Base-by-base conservation (phyloP, 2,797 vertebrate species). In the Gadopsis marmoratus region DNA sequence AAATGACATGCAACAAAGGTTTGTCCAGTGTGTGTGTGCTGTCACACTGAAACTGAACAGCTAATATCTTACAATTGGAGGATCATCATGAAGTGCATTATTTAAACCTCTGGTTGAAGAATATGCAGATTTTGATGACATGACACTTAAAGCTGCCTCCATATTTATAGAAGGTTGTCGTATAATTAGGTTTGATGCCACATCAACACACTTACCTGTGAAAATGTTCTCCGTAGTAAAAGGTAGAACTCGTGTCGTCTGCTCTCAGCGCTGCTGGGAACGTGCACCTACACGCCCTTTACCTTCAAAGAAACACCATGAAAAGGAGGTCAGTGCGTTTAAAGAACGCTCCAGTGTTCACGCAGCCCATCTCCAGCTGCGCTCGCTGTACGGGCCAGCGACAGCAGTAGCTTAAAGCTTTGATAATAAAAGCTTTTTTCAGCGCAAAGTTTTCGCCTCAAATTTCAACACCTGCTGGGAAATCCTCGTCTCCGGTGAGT, bases 391-490 rank as follows among this genome's bases (percentile, higher is more conserved):
- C 56, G 59, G 2, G 5, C 17, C 2, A 12, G 12, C 66, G 78
- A 74, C 71, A 51, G 50, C 65, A 56, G 39, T 10, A 21, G 43
- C 66, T 81, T 67, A 26, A 59, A 63, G 62, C 74, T 55, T 47
- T 59, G 35, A 55, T 66, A 51, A 62, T 31, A 66, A 70, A 70
- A 80, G 74, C 70, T 66, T 81, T 76, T 50, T n/a, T n/a, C 60
- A 37, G 62, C 71, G 35, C 60, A 73, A 71, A 68, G 74, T 60
- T 81, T 71, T 67, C 3, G 0, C 23, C 50, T 45, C 23, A n/a
- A 58, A 58, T 55, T 60, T 68, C 5, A 59, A 29, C 75, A 75
- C 74, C 78, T 76, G 83, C 68, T 58, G 72, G 19, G 60, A 76
- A 70, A 76, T 65, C 68, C 23, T 47, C 6, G 37, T 43, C 47